Conservation (phyloP, 1,140 invertebrate genomes). For the Pseudomyrmex dendroicus region DNA sequence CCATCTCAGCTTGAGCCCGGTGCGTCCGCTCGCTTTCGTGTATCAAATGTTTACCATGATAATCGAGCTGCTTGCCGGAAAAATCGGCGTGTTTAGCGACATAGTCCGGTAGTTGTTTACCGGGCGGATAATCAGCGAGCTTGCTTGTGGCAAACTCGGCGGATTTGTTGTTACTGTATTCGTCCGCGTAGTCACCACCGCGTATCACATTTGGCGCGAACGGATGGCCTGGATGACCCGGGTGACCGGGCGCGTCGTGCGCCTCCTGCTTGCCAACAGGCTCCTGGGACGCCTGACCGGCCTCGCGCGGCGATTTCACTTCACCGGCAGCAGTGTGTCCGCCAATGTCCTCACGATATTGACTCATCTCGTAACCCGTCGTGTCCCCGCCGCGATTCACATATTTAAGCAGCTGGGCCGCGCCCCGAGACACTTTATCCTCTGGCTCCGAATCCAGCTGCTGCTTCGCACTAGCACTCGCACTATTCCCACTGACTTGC, state of each 20-base stretch:
- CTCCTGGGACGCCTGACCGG: slow-evolving; percentile 79
- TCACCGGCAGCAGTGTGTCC: slow-evolving; percentile 82
- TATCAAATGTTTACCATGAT: slow-evolving; percentile 77
- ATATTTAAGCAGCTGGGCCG: slow-evolving; percentile 84
- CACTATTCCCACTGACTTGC: slow-evolving; percentile 81
- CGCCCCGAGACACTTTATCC: slow-evolving; percentile 82
- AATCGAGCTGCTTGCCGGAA: slow-evolving; percentile 73
- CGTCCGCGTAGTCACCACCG: slow-evolving; percentile 73
- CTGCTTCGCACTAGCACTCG: slow-evolving; percentile 81
- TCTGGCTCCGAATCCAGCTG: slow-evolving; percentile 80
- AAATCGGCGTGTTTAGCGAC: slow-evolving; percentile 72
- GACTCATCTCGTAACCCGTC: slow-evolving; percentile 85
- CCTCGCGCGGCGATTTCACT: slow-evolving; percentile 82
- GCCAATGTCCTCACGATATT: slow-evolving; percentile 85
- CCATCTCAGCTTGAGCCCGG: slow-evolving; percentile 73
- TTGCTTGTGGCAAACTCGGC: slow-evolving; percentile 74
- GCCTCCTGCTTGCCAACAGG: slow-evolving; percentile 79
- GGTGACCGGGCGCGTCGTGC: slow-evolving; percentile 79
- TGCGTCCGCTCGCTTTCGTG: slow-evolving; percentile 76
- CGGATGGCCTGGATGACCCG: slow-evolving; percentile 74
- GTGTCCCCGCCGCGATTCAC: slow-evolving; percentile 80
- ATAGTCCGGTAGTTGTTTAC: slow-evolving; percentile 73
- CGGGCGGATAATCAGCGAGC: slow-evolving; percentile 73
- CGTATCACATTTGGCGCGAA: slow-evolving; percentile 75
- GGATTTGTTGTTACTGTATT: slow-evolving; percentile 74